Evolutionary conservation across 2,797 vertebrate species (phyloP), one percentile per base, ranked within the genome.

Genomic region (Triplophysa bombifrons): DNA sequence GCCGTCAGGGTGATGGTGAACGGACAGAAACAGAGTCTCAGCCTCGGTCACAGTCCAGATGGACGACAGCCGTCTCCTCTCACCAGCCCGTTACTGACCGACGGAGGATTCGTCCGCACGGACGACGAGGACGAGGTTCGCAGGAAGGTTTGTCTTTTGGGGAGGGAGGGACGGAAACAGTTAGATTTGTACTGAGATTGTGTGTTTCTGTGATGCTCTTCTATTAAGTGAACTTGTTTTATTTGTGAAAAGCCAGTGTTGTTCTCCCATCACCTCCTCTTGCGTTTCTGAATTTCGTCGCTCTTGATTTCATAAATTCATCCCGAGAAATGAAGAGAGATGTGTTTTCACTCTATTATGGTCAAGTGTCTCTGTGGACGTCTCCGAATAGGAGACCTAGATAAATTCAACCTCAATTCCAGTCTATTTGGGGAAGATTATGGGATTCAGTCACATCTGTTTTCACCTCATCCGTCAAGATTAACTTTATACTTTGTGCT

Each of bases 41-140:
- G 63, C 60, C 70, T 75, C 41, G 77, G 80, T 73, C 44, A 70
- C 3, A 72, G 1, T 69, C 11, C 1, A 10, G 84, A 67, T 93
- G 92, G 72, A 92, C 91, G 53, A 92, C 92, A 61, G 86, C 93
- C 96, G 0, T 97, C 97, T 1, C 98, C 97, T 2, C 89, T 98
- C 85, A 95, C 96, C 88, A 98, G 95, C 88, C 97, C 97, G 0
- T 92, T 98, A 87, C 93, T 99, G 73, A 96, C 92, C 0, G 97
- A 99, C 56, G 95, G 95, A 0, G 92, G 95, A 0, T 95, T 93
- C 66, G 79, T 96, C 11, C 94, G 96, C 84, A 95, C 95, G 0
- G 97, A 99, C 0, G 97, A 99, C 0, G 98, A 98, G 69, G 98
- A 98, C 0, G 98, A 99, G 41, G 95, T 95, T 76, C 94, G 96